These are phyloP conservation scores for Oryzias curvinotus DNA, from an alignment of 2,113 vertebrate genomes.

Conservation along the genomic window DNA sequence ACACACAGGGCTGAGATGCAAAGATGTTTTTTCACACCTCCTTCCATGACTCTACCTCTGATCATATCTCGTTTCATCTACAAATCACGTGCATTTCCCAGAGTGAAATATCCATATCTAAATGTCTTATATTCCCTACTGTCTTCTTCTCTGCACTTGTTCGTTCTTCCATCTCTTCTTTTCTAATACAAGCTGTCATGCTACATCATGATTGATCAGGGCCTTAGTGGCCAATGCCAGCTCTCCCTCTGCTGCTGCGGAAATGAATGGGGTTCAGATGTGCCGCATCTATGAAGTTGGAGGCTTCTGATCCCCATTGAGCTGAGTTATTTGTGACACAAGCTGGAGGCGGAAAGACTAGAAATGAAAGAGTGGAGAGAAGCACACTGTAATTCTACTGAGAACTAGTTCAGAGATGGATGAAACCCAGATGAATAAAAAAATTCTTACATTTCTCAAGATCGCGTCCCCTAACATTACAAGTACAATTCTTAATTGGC, in stretches of 20 bases:
- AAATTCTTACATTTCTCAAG: conserved; percentile 4
- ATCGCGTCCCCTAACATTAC: neutral
- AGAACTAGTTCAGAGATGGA: no score
- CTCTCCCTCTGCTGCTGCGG: conserved; percentile 65
- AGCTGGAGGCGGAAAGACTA: conserved; percentile 29
- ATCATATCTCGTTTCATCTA: conserved; percentile 78
- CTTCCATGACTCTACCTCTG: conserved; percentile 49
- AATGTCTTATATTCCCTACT: conserved; percentile 56
- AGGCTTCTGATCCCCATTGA: conserved; percentile 1
- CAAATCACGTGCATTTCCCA: conserved; percentile 75
- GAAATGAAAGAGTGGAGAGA: no score
- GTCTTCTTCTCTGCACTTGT: conserved; percentile 20
- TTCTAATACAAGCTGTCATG: conserved; percentile 63
- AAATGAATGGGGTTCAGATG: conserved; percentile 70
- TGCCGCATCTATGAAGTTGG: conserved; percentile 54
- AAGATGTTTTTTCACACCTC: conserved; percentile 20
- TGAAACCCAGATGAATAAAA: neutral
- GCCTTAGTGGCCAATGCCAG: conserved; percentile 62
- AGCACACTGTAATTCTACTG: no score
- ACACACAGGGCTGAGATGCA: conserved; percentile 54
- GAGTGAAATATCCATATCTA: conserved; percentile 64
- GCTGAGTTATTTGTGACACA: conserved; percentile 54
- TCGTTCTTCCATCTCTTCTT: conserved; percentile 49
- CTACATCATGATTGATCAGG: conserved; percentile 75
- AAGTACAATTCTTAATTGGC: neutral